Base-by-base conservation (phyloP, 2,888 invertebrate species). In the Patella ulyssiponensis region DNA sequence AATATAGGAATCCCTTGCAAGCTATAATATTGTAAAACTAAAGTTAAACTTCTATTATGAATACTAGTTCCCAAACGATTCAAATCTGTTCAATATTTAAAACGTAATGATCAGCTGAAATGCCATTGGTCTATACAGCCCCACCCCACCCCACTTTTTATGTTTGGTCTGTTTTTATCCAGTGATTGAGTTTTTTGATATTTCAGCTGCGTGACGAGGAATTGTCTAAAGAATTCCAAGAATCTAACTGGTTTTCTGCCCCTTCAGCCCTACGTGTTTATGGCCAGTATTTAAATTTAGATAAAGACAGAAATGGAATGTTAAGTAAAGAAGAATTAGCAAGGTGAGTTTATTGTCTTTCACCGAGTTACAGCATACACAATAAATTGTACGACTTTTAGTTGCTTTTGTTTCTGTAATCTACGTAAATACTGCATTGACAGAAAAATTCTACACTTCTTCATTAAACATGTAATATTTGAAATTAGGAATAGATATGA, bases 221-320 rank as follows among this genome's bases (percentile, higher is more conserved):
- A 80, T 92, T 96, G 1, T 95, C 96, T 0, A 96, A 96, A 93
- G 96, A 96, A 90, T 92, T 95, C 14, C 96, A 96, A 88, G 96
- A 97, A 87, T 95, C 53, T 94, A 92, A 92, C 84, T 92, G 92
- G 92, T 92, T 92, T 85, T 91, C 91, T 64, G 91, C 91, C 4
- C 90, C 90, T 1, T 91, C 90, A 20, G 97, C 98, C 0, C 93
- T 98, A 20, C 93, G 96, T 69, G 96, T 98, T 2, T 98, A 98
- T 91, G 97, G 97, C 0, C 97, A 97, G 91, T 99, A 98, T 91
- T 93, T 98, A 69, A 97, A 97, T 92, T 93, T 99, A 80, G 99
- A 99, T 90, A 94, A 95, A 81, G 97, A 98, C 91, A 97, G 97
- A 86, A 98, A 98, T 91, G 91, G 98, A 44, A 97, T 98, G 97